Evolutionary conservation across 2,888 invertebrate genomes (phyloP), one percentile per base, ranked within the genome.

Genomic region (Glyphotaelius pellucidus): DNA sequence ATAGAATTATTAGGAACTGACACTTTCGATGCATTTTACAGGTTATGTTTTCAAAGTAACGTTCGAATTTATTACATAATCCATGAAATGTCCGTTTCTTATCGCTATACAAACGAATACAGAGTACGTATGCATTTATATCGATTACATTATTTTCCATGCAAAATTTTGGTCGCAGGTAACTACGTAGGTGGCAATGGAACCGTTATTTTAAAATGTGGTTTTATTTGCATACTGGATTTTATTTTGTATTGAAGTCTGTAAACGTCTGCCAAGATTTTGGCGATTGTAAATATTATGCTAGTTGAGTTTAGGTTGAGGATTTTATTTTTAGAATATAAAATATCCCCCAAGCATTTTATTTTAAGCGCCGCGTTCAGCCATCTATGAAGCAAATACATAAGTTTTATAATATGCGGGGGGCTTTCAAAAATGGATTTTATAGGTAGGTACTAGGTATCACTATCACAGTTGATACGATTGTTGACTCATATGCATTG

Each of bases 21-120:
- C 67, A 47, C 47, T 47, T 30, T 47, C 47, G 4, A 19, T n/a
- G 47, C 80, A 38, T 30, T 80, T 90, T 84, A 83, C 52, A 90
- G 90, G 90, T 90, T 90, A 90, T 81, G 81, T 52, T 90, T 81
- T 35, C 35, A 86, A 86, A 86, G 47, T 38, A 7, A 30, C 14
- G n/a, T 25, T n/a, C 85, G 47, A 14, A 67, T 9, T 7, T 25
- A 67, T 67, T 67, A 67, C 67, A 11, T 67, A n/a, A 67, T 67
- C 67, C 9, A 9, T n/a, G 67, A 67, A 67, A 67, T 52, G 52
- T 52, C 52, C 4, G 52, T 52, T 52, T 52, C 25, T 67, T 25
- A 52, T 52, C 67, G 19, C 25, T n/a, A n/a, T 25, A 67, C 67
- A 25, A 67, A 25, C 25, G n/a, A 25, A n/a, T 67, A 5, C 67